phyloP scores from a whole-genome alignment of 37 sponge, comb jelly and placozoan species.

The Agelas oroides region DNA sequence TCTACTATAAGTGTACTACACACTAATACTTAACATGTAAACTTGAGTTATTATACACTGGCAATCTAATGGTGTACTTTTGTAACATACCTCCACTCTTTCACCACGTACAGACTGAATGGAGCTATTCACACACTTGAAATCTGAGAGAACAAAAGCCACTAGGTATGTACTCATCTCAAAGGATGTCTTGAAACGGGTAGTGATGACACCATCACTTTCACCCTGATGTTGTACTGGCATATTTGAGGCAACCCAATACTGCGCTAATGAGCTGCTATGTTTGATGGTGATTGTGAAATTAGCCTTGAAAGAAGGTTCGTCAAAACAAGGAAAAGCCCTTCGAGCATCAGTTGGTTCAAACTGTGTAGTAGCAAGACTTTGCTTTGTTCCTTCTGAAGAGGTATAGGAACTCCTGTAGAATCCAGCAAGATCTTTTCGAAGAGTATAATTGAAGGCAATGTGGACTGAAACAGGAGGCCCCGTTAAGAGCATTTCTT shows the following conservation, averaged over 20 bases:
- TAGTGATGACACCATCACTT: slow-evolving; percentile 29
- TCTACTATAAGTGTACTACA: too few relatives aligned
- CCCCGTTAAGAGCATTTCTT: neutral
- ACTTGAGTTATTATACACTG: too few relatives aligned
- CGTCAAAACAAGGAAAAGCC: slow-evolving; percentile 99
- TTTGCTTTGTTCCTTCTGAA: slow-evolving; percentile 31
- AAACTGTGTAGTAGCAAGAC: slow-evolving; percentile 93
- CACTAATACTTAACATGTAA: too few relatives aligned
- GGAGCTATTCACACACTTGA: slow-evolving; percentile 43
- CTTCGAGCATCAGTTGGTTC: slow-evolving; percentile 94
- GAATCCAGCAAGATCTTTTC: slow-evolving; percentile 77
- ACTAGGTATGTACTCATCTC: slow-evolving; percentile 97
- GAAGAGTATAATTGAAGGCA: slow-evolving; percentile 69
- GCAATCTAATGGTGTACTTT: too few relatives aligned
- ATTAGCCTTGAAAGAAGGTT: slow-evolving; percentile 92
- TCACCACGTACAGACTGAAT: neutral
- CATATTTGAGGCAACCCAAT: slow-evolving; percentile 83
- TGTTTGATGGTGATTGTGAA: slow-evolving; percentile 85
- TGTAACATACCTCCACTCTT: too few relatives aligned
- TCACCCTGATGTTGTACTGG: slow-evolving; percentile 17
- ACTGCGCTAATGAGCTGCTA: slow-evolving; percentile 34
- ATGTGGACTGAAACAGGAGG: slow-evolving; percentile 14
- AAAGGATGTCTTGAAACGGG: slow-evolving; percentile 75
- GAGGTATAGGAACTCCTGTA: slow-evolving; percentile 80
- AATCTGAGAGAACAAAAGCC: slow-evolving; percentile 95